A percentile compares a stretch with the other conserved stretches of the same genome.
Conservation (phyloP, 2,888 invertebrate species). For the Scelioninae gen. 1 region DNA sequence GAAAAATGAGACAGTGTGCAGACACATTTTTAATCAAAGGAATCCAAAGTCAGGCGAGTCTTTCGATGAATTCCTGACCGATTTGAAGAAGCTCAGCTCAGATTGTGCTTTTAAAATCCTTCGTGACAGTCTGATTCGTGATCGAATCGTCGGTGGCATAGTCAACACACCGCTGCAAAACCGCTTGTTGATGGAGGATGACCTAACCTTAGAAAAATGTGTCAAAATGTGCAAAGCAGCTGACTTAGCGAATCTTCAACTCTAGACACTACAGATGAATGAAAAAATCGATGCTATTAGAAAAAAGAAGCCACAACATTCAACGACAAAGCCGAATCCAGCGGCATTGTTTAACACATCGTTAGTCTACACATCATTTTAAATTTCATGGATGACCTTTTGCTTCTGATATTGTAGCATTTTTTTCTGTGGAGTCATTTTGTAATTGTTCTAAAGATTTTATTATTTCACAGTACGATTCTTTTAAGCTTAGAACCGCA, state of each 20-base stretch:
- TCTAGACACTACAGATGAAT: conserved; percentile 32
- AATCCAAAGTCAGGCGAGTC: conserved; percentile 65
- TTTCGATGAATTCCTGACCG: conserved; percentile 72
- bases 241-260: conserved; percentile 57
- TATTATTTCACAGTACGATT: conserved; percentile 19
- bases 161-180: conserved; percentile 42
- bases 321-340: not conserved
- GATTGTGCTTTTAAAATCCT: conserved; percentile 58
- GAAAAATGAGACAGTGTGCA: conserved; percentile 63
- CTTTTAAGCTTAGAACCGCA: conserved; percentile 23
- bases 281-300: not conserved
- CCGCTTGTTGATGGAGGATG: conserved; percentile 68
- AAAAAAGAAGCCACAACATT: not conserved
- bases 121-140: not conserved
- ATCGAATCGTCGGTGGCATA: not conserved
- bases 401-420: conserved; percentile 18
- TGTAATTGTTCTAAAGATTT: conserved; percentile 2
- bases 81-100: conserved; percentile 68
- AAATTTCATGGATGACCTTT: conserved; percentile 12
- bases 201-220: conserved; percentile 66
- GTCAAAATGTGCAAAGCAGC: conserved; percentile 66
- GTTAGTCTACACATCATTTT: no score
- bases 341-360: no score
- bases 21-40: conserved; percentile 71
- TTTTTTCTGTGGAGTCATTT: conserved; percentile 20